These are phyloP conservation scores for Plumapathes pennacea DNA, from an alignment of 92 coral and sea anemone species.

Conservation along the genomic window DNA sequence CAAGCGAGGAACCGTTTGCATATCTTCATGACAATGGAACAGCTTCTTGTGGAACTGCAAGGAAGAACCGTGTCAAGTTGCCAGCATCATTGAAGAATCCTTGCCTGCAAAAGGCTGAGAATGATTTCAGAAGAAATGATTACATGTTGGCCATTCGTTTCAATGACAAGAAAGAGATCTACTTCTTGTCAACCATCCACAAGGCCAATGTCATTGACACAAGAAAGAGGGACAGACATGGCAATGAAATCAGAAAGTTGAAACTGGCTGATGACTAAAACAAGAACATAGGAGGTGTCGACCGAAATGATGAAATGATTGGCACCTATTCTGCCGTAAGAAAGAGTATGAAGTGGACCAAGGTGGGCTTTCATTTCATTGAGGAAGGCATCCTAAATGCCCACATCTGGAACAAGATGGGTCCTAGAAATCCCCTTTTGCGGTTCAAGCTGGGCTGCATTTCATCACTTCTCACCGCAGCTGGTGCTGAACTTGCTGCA, in stretches of 20 bases:
- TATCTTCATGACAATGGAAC: conserved; percentile 12
- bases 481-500: conserved; percentile 25
- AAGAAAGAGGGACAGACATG: conserved; percentile 32
- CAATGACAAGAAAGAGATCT: conserved; percentile 26
- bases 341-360: conserved; percentile 49
- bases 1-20: conserved; percentile 1
- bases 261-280: conserved; percentile 31
- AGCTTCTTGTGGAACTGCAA: conserved; percentile 4
- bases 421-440: not conserved
- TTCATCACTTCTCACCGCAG: conserved; percentile 15
- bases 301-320: conserved; percentile 41
- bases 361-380: conserved; percentile 44
- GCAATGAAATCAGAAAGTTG: conserved; percentile 31
- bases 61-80: conserved; percentile 10
- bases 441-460: conserved; percentile 20
- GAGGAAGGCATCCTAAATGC: conserved; percentile 36
- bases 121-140: conserved; percentile 8
- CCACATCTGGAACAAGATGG: conserved; percentile 7
- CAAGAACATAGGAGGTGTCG: conserved; percentile 37
- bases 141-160: conserved; percentile 6
- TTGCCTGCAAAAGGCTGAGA: conserved; percentile 3
- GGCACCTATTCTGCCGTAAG: conserved; percentile 32
- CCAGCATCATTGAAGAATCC: conserved; percentile 18
- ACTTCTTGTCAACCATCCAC: conserved; percentile 37
- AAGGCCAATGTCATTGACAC: conserved; percentile 26